Conservation (phyloP, 92 coral and sea anemone genomes). For the Zoanthus gigantus region DNA sequence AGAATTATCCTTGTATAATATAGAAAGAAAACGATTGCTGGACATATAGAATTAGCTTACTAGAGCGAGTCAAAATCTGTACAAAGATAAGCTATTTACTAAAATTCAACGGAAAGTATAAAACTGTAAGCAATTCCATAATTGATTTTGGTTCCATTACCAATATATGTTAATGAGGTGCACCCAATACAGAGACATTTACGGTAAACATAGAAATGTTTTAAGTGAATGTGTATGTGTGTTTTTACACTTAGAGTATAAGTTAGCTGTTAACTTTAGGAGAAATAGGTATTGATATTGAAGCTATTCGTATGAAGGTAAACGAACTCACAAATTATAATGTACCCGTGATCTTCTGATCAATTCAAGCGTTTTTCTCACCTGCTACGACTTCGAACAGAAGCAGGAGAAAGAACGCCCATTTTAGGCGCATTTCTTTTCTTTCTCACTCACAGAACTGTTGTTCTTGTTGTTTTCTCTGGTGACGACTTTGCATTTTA, state of each 20-base stretch:
- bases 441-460: slow-evolving; percentile 7
- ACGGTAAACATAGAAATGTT: too few relatives aligned
- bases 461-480: not conserved
- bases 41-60: too few relatives aligned
- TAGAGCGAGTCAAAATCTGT: too few relatives aligned
- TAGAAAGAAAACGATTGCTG: too few relatives aligned
- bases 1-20: too few relatives aligned
- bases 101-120: too few relatives aligned
- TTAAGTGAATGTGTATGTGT: not conserved
- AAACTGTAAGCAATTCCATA: too few relatives aligned
- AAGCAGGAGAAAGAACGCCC: slow-evolving; percentile 14
- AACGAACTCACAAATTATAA: not conserved
- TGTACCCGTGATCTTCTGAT: slow-evolving; percentile 14
- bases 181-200: too few relatives aligned
- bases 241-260: not conserved
- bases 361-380: slow-evolving; percentile 32
- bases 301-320: not conserved
- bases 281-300: not conserved
- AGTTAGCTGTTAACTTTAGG: not conserved
- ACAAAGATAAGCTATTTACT: too few relatives aligned
- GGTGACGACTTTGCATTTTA: not conserved
- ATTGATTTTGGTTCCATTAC: too few relatives aligned
- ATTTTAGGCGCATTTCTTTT: slow-evolving; percentile 34
- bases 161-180: too few relatives aligned
- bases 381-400: slow-evolving; percentile 26